Percentiles rank a stretch among this genome's conserved stretches.
Conservation (phyloP, 2,888 invertebrate genomes). For the Diarsia dahlii region DNA sequence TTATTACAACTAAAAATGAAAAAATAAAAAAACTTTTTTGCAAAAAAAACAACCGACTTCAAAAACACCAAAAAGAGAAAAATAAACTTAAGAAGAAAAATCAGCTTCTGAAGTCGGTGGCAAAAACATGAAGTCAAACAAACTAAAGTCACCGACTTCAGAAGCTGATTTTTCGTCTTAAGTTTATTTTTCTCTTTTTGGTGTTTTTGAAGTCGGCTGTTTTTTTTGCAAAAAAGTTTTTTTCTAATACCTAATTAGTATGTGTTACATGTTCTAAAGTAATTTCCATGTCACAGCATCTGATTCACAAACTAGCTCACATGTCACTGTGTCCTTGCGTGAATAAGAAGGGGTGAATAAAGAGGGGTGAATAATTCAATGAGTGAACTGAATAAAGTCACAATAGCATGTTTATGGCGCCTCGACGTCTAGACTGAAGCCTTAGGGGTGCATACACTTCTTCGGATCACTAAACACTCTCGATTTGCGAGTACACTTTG, state of each 20-base stretch:
- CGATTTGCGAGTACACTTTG: background rate
- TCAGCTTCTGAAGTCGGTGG: too few species aligned
- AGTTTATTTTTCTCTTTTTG: too few species aligned
- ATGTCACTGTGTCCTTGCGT: slow-evolving; percentile 2
- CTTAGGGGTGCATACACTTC: slow-evolving; percentile 1
- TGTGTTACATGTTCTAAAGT: background rate
- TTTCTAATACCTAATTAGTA: background rate
- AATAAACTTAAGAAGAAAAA: too few species aligned
- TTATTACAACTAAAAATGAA: too few species aligned
- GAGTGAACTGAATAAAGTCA: slow-evolving; percentile 12
- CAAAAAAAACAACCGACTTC: too few species aligned
- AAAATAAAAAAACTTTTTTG: too few species aligned
- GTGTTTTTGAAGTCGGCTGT: too few species aligned
- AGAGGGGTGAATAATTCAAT: slow-evolving; percentile 26
- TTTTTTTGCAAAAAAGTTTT: too few species aligned
- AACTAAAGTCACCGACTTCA: too few species aligned
- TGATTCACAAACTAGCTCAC: slow-evolving; percentile 14
- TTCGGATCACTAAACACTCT: background rate
- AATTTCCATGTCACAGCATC: slow-evolving; percentile 11
- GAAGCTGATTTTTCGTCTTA: too few species aligned
- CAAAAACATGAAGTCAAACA: too few species aligned
- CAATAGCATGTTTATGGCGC: slow-evolving; percentile 40
- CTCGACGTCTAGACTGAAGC: slow-evolving; percentile 51
- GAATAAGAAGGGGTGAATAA: slow-evolving; percentile 16
- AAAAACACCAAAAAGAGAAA: too few species aligned